Percentiles rank a stretch among this genome's conserved stretches.
These are phyloP conservation scores for Caenorhabditis zanzibari DNA, from an alignment of 2,888 invertebrate genomes.

Conservation along the genomic window DNA sequence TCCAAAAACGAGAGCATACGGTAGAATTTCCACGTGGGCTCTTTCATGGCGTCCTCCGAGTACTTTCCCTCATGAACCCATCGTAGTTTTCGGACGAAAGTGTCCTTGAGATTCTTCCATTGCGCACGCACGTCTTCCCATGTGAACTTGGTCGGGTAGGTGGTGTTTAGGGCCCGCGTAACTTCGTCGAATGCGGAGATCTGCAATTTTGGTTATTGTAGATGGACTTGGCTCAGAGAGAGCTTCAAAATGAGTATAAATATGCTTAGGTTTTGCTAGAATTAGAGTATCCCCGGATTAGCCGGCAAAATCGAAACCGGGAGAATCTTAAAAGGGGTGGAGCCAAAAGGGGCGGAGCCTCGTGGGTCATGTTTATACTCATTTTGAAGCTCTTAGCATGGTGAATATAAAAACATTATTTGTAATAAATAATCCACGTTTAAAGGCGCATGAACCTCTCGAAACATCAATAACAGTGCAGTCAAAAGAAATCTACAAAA, in stretches of 20 bases:
- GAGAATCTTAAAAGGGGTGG: too few species aligned
- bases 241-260: too few species aligned
- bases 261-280: too few species aligned
- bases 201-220: slow-evolving; percentile 14
- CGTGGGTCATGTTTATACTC: background rate
- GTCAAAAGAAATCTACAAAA: too few species aligned
- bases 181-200: slow-evolving; percentile 36
- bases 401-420: background rate
- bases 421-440: too few species aligned
- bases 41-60: slow-evolving; percentile 72
- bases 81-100: slow-evolving; percentile 74
- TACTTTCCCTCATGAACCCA: slow-evolving; percentile 75
- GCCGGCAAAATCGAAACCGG: too few species aligned
- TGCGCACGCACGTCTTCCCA: slow-evolving; percentile 74
- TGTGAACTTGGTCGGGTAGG: slow-evolving; percentile 47
- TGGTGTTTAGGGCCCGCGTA: slow-evolving; percentile 35
- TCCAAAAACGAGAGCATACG: slow-evolving; percentile 72
- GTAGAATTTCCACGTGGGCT: slow-evolving; percentile 78
- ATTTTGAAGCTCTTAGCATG: background rate
- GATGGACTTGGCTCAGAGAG: background rate
- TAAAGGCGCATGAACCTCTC: too few species aligned
- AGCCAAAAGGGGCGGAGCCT: too few species aligned
- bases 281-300: too few species aligned
- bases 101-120: slow-evolving; percentile 78
- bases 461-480: too few species aligned